Evolutionary conservation across 2,888 invertebrate genomes (phyloP).

Genomic region (Watsonalla binaria): DNA sequence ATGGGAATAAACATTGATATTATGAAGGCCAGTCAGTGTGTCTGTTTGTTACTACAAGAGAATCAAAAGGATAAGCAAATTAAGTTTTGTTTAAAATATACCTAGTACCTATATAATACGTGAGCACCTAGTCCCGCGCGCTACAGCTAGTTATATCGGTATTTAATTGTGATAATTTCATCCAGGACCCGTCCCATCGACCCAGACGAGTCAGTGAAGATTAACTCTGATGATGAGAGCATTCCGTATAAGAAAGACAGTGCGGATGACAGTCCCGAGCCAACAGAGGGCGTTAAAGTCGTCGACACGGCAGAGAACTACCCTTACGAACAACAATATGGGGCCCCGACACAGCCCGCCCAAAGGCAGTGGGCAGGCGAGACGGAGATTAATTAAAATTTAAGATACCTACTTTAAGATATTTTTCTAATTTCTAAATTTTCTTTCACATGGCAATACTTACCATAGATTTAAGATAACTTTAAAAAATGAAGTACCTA

Average conservation of each 20-base stretch:
- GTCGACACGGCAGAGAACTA: conserved; percentile 36
- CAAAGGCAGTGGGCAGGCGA: conserved; percentile 55
- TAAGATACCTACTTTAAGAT: background rate
- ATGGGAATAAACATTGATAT: too few relatives aligned
- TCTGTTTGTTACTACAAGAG: too few relatives aligned
- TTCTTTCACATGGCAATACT: too few relatives aligned
- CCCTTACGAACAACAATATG: conserved; percentile 35
- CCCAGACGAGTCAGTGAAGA: conserved; percentile 64
- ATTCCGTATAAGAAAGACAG: conserved; percentile 71
- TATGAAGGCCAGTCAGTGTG: too few relatives aligned
- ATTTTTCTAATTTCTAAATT: too few relatives aligned
- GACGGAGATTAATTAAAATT: conserved; percentile 63
- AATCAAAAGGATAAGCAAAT: too few relatives aligned
- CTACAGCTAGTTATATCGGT: background rate
- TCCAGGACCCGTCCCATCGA: conserved; percentile 54
- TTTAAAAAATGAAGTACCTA: too few relatives aligned
- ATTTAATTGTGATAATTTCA: background rate
- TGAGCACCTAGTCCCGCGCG: too few relatives aligned
- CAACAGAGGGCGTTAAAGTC: conserved; percentile 52
- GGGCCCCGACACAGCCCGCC: conserved; percentile 13
- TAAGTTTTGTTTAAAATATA: too few relatives aligned
- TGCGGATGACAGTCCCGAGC: conserved; percentile 59
- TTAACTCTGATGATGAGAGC: conserved; percentile 69
- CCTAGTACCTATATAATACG: too few relatives aligned
- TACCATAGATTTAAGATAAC: too few relatives aligned